A percentile compares a stretch with the other conserved stretches of the same genome.
Evolutionary conservation across 2,797 vertebrate genomes (phyloP).

Genomic region (Cercopithecus diana): DNA sequence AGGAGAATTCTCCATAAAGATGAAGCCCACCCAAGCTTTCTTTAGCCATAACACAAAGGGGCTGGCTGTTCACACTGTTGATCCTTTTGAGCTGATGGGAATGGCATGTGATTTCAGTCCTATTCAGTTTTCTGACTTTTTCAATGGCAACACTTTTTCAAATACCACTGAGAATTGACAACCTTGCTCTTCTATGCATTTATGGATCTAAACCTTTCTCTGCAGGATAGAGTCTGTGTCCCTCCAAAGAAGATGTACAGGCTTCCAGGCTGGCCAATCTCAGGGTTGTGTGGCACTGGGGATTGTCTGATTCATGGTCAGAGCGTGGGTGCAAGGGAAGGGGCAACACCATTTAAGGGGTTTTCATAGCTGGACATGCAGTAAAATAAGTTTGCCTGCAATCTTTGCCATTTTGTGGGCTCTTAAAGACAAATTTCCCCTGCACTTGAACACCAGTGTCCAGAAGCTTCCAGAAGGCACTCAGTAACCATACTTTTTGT

Average conservation of each 20-base stretch:
- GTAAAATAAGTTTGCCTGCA: neutral
- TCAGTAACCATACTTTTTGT: neutral
- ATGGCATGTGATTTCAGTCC: neutral
- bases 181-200: neutral
- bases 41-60: neutral
- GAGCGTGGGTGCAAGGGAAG: neutral
- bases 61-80: neutral
- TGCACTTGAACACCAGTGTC: neutral
- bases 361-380: neutral
- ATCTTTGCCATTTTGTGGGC: neutral
- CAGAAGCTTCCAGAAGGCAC: neutral
- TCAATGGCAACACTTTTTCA: neutral
- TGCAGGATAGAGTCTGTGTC: neutral
- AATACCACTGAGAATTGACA: neutral
- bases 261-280: neutral
- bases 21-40: neutral
- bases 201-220: neutral
- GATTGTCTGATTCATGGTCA: neutral
- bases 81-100: neutral
- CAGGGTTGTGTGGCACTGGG: accelerated
- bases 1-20: neutral
- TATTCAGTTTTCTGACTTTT: neutral
- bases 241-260: neutral
- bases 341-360: neutral
- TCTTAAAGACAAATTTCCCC: neutral